Conservation (phyloP, 1,140 invertebrate genomes). For the Drosophila leontia region DNA sequence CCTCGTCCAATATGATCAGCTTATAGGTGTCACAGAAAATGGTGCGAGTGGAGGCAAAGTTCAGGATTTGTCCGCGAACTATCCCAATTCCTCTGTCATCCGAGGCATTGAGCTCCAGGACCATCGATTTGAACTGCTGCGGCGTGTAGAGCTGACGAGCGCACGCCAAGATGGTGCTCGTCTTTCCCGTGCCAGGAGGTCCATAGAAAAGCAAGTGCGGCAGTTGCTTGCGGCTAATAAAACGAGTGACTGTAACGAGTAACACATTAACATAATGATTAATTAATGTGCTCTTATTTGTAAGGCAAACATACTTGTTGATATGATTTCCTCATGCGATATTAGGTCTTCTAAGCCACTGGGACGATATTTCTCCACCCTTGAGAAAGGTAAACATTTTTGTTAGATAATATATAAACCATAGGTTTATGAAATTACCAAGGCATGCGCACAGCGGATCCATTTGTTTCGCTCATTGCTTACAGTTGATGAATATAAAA, state of each 20-base stretch:
- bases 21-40: conserved; percentile 98
- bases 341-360: conserved; percentile 95
- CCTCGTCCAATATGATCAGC: conserved; percentile 99
- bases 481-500: not conserved
- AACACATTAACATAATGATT: too few species aligned
- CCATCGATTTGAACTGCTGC: conserved; percentile 89
- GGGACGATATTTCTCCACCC: conserved; percentile 99
- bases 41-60: conserved; percentile 98
- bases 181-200: conserved; percentile 99
- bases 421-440: conserved; percentile 43
- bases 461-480: conserved; percentile 59
- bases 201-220: conserved; percentile 99
- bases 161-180: conserved; percentile 98
- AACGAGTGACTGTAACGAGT: conserved; percentile 98
- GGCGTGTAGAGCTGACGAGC: conserved; percentile 96
- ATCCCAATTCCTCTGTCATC: conserved; percentile 99
- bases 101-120: conserved; percentile 98
- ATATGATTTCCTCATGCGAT: conserved; percentile 98
- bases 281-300: not conserved
- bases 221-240: conserved; percentile 96
- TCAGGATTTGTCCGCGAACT: conserved; percentile 97
- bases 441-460: conserved; percentile 67
- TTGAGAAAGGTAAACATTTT: conserved; percentile 76
- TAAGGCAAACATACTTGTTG: conserved; percentile 92
- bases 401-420: not conserved